Evolutionary conservation across 2,888 invertebrate species (phyloP).

Genomic region (Synanthedon tipuliformis): DNA sequence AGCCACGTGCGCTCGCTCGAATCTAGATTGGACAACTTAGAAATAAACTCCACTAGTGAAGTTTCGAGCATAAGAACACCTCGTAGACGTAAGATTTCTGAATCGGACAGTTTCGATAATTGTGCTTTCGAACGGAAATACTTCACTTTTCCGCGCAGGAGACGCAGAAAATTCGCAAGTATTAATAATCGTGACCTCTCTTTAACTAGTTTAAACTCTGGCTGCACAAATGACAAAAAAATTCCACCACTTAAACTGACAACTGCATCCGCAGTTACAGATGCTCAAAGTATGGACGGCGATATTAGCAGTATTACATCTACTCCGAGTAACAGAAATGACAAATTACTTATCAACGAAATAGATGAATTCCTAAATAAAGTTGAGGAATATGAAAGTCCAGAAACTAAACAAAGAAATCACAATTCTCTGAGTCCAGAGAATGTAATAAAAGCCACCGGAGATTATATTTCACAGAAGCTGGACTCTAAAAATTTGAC

Average conservation of each 20-base stretch:
- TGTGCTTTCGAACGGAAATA: conserved; percentile 42
- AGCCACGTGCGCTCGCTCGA: conserved; percentile 74
- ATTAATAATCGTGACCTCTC: conserved; percentile 32
- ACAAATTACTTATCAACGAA: conserved; percentile 54
- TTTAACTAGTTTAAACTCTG: conserved; percentile 38
- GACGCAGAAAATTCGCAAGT: conserved; percentile 33
- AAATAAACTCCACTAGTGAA: conserved; percentile 35
- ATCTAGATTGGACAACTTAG: conserved; percentile 58
- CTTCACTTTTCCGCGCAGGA: conserved; percentile 53
- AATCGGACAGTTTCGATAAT: conserved; percentile 43
- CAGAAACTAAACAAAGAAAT: conserved; percentile 36
- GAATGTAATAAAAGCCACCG: conserved; percentile 53
- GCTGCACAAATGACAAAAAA: conserved; percentile 13
- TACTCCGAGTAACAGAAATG: conserved; percentile 57
- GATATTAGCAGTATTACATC: conserved; percentile 59
- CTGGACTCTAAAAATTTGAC: conserved; percentile 28
- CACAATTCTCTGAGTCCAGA: conserved; percentile 27
- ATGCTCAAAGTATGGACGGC: conserved; percentile 56
- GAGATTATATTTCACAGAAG: conserved; percentile 49
- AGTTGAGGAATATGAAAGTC: conserved; percentile 55
- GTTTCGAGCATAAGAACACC: conserved; percentile 27
- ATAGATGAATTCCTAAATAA: conserved; percentile 61
- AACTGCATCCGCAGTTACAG: conserved; percentile 18
- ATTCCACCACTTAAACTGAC: conserved; percentile 30
- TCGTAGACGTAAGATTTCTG: conserved; percentile 26